phyloP scores from a whole-genome alignment of 2,888 invertebrate genomes.

The Troides aeacus region DNA sequence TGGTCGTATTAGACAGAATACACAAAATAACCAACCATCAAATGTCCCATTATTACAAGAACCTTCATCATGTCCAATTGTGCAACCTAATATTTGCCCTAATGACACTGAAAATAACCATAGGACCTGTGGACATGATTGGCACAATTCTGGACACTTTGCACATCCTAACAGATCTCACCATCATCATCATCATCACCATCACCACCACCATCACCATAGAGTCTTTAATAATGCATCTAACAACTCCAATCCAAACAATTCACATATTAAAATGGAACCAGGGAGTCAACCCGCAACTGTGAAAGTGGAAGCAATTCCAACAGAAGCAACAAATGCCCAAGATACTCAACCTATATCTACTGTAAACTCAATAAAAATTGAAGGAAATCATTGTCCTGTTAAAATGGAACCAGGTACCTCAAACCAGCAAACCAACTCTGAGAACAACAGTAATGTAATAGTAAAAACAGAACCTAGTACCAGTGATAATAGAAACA shows the following conservation, averaged over 20 bases:
- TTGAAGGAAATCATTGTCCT: conserved; percentile 44
- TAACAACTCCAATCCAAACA: conserved; percentile 35
- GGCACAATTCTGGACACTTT: conserved; percentile 39
- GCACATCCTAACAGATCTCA: conserved; percentile 47
- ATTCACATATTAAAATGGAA: conserved; percentile 58
- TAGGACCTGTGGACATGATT: conserved; percentile 20
- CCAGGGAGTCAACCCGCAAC: conserved; percentile 42
- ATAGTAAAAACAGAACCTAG: conserved; percentile 53
- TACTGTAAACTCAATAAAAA: conserved; percentile 44
- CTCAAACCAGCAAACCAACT: conserved; percentile 20
- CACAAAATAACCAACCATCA: conserved; percentile 14
- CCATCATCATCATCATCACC: conserved; percentile 44
- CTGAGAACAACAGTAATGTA: conserved; percentile 38
- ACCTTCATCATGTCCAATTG: conserved; percentile 16
- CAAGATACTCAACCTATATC: conserved; percentile 34
- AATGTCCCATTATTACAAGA: conserved; percentile 48
- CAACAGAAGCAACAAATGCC: conserved; percentile 29
- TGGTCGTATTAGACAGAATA: conserved; percentile 27
- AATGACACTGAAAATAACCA: conserved; percentile 20
- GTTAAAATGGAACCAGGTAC: conserved; percentile 54
- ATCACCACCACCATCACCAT: conserved; percentile 43
- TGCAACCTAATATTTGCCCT: conserved; percentile 1
- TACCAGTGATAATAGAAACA: conserved; percentile 25
- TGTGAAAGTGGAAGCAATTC: conserved; percentile 53
- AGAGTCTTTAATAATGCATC: conserved; percentile 40